These are phyloP conservation scores for Nipponacmea schrenckii DNA, from an alignment of 2,888 invertebrate species.

Conservation along the genomic window DNA sequence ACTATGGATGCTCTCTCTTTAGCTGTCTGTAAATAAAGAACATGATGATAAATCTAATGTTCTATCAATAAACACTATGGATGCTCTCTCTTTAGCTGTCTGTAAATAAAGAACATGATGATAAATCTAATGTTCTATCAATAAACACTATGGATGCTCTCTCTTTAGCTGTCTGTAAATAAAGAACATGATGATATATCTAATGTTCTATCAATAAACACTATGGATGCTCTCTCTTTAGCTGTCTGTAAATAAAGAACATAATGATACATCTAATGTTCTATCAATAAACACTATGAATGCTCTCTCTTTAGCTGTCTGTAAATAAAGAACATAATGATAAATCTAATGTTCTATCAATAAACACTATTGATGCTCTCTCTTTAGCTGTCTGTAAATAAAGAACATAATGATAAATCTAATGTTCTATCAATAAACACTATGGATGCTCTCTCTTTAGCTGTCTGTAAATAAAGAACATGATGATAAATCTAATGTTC, in stretches of 20 bases:
- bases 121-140: slow-evolving; percentile 77
- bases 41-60: slow-evolving; percentile 73
- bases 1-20: slow-evolving; percentile 64
- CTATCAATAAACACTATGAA: slow-evolving; percentile 73
- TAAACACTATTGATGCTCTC: slow-evolving; percentile 66
- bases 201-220: slow-evolving; percentile 75
- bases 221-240: slow-evolving; percentile 61
- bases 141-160: slow-evolving; percentile 69
- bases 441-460: slow-evolving; percentile 62
- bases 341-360: slow-evolving; percentile 77
- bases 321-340: slow-evolving; percentile 43
- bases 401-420: slow-evolving; percentile 70
- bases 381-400: slow-evolving; percentile 53
- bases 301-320: slow-evolving; percentile 61
- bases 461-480: slow-evolving; percentile 43
- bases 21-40: slow-evolving; percentile 47
- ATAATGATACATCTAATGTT: slow-evolving; percentile 73
- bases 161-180: slow-evolving; percentile 53
- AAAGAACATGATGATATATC: slow-evolving; percentile 72
- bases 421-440: slow-evolving; percentile 75
- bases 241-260: slow-evolving; percentile 46
- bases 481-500: slow-evolving; percentile 74
- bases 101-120: slow-evolving; percentile 64
- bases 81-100: slow-evolving; percentile 60
- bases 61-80: slow-evolving; percentile 73